These are phyloP conservation scores for Poecilia picta DNA, from an alignment of 2,797 vertebrate species.

Conservation along the genomic window DNA sequence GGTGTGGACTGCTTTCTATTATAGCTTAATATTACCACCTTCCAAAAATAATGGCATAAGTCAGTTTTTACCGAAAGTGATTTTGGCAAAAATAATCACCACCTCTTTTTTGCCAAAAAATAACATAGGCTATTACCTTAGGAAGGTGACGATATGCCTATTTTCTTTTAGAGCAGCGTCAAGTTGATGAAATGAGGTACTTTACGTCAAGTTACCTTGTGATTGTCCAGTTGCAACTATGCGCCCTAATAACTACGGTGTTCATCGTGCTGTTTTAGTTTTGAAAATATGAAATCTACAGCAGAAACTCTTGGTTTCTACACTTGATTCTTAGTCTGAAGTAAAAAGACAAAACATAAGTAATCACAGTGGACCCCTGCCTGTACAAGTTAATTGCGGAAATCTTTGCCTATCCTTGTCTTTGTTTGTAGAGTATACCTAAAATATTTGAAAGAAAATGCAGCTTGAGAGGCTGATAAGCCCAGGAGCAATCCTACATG, in stretches of 20 bases:
- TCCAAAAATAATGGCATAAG: too few species aligned
- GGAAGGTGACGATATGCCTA: background rate
- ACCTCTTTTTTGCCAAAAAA: too few species aligned
- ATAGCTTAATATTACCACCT: background rate
- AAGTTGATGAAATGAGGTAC: background rate
- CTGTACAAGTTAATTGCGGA: background rate
- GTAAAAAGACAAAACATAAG: background rate
- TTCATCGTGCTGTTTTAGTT: background rate
- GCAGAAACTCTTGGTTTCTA: background rate
- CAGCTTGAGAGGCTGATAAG: background rate
- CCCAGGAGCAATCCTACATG: background rate
- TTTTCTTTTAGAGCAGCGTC: background rate
- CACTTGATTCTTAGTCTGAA: background rate
- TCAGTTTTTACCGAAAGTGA: too few species aligned
- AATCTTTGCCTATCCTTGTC: background rate
- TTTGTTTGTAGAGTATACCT: background rate
- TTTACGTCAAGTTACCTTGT: background rate
- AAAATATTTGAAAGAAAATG: background rate
- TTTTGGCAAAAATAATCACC: too few species aligned
- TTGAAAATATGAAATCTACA: background rate
- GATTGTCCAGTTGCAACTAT: background rate
- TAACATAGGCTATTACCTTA: too few species aligned
- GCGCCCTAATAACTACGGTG: background rate
- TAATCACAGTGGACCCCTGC: background rate
- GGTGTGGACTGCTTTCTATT: background rate